A percentile compares a stretch with the other conserved stretches of the same genome.
phyloP scores from a whole-genome alignment of 2,888 invertebrate genomes.

The Cephus sareptanus region DNA sequence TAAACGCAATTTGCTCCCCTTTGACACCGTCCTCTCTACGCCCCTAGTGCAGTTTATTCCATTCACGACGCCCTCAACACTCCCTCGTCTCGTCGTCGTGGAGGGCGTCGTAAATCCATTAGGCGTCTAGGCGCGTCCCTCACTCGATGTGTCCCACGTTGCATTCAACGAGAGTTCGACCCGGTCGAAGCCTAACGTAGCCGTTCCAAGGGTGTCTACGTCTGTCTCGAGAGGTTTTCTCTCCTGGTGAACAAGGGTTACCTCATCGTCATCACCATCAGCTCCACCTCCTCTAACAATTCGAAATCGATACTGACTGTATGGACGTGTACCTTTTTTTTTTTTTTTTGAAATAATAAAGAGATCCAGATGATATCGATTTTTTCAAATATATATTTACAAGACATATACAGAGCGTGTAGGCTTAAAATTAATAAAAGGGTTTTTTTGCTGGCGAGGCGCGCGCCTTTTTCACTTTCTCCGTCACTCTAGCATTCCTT shows the following conservation, averaged over 20 bases:
- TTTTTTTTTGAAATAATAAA: neutral
- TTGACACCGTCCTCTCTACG: constrained; percentile 24
- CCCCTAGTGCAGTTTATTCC: constrained; percentile 30
- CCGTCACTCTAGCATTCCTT: constrained; percentile 19
- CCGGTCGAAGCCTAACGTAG: no score
- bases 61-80: constrained; percentile 31
- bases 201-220: no score
- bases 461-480: constrained; percentile 13
- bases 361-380: constrained; percentile 6
- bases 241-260: no score
- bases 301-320: no score
- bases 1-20: constrained; percentile 34
- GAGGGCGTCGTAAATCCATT: constrained; percentile 36
- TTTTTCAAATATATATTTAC: constrained; percentile 63
- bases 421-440: constrained; percentile 34
- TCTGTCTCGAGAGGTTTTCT: no score
- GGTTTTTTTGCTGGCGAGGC: neutral
- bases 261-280: no score
- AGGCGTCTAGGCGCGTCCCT: constrained; percentile 20
- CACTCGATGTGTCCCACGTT: no score
- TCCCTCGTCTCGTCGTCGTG: neutral
- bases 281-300: no score
- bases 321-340: neutral
- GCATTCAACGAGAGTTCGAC: no score
- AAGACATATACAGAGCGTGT: constrained; percentile 63